Conservation (phyloP, 64 coral and sea anemone genomes). For the Montipora cactus region DNA sequence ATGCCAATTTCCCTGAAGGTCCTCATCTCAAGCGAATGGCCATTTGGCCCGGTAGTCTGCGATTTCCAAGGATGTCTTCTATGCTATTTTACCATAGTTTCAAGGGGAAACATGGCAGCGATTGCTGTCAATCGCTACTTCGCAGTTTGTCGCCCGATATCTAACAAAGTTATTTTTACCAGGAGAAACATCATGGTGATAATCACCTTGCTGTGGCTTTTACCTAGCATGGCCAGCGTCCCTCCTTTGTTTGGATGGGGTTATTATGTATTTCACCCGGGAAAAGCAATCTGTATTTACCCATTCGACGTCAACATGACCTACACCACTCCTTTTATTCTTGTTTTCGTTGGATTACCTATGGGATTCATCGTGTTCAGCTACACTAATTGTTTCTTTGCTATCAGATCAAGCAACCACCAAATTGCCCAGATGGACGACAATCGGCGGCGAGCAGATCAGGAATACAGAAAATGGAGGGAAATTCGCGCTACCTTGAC, state of each 20-base stretch:
- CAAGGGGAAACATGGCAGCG: conserved; percentile 40
- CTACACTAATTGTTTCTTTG: conserved; percentile 51
- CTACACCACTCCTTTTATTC: conserved; percentile 56
- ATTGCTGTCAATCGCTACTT: conserved; percentile 75
- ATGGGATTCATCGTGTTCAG: conserved; percentile 42
- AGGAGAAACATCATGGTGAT: conserved; percentile 25
- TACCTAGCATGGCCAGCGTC: conserved; percentile 62
- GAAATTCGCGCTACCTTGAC: conserved; percentile 71
- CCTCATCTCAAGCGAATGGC: conserved; percentile 50
- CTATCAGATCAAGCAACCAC: conserved; percentile 45
- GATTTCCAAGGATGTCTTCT: conserved; percentile 64
- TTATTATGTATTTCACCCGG: conserved; percentile 67
- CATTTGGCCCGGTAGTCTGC: conserved; percentile 39
- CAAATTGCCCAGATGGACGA: conserved; percentile 47
- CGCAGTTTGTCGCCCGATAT: conserved; percentile 40
- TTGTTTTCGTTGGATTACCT: conserved; percentile 60
- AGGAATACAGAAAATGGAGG: conserved; percentile 16
- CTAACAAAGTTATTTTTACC: conserved; percentile 48
- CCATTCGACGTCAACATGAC: conserved; percentile 69
- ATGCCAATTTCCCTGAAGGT: conserved; percentile 64
- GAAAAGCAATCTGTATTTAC: conserved; percentile 77
- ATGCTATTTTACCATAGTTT: conserved; percentile 67
- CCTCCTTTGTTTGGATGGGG: conserved; percentile 77
- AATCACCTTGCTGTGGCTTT: conserved; percentile 59
- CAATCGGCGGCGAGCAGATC: background rate